Evolutionary conservation across 37 sponge, comb jelly and placozoan species (phyloP).

Genomic region (Eunapius fragilis): DNA sequence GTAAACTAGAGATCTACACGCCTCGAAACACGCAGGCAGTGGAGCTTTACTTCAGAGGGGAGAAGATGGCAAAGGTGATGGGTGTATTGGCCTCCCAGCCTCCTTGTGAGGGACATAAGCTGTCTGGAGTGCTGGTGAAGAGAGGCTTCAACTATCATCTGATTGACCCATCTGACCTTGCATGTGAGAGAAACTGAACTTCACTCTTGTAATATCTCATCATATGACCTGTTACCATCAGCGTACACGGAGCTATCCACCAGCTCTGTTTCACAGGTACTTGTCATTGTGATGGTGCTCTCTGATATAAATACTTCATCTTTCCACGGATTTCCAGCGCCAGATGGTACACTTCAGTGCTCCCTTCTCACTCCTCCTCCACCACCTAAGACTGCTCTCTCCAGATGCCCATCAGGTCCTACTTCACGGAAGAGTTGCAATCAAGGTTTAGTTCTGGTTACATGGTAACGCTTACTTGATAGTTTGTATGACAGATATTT

Average conservation of each 20-base stretch:
- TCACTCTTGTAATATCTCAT: background rate
- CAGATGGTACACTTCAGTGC: constrained; percentile 73
- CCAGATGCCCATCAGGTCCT: constrained; percentile 51
- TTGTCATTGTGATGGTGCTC: background rate
- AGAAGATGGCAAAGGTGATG: constrained; percentile 99
- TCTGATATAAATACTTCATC: too few relatives aligned
- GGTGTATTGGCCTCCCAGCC: constrained; percentile 77
- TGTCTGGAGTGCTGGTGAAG: constrained; percentile 94
- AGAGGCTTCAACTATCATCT: constrained; percentile 96
- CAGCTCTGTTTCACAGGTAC: constrained; percentile 80
- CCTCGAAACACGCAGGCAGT: constrained; percentile 95
- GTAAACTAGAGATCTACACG: constrained; percentile 66
- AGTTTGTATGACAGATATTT: constrained; percentile 48
- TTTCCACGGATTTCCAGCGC: constrained; percentile 26
- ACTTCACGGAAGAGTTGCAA: constrained; percentile 42
- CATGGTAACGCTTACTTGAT: background rate
- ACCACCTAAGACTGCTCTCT: constrained; percentile 67
- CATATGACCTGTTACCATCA: background rate
- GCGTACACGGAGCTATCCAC: constrained; percentile 85
- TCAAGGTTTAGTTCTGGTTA: constrained; percentile 28
- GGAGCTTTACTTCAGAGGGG: constrained; percentile 94
- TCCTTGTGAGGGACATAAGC: constrained; percentile 61
- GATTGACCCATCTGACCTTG: constrained; percentile 88
- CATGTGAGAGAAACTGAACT: constrained; percentile 49
- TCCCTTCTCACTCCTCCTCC: constrained; percentile 76